Evolutionary conservation across 1,140 invertebrate genomes (phyloP).

Genomic region (Heliconius himera): DNA sequence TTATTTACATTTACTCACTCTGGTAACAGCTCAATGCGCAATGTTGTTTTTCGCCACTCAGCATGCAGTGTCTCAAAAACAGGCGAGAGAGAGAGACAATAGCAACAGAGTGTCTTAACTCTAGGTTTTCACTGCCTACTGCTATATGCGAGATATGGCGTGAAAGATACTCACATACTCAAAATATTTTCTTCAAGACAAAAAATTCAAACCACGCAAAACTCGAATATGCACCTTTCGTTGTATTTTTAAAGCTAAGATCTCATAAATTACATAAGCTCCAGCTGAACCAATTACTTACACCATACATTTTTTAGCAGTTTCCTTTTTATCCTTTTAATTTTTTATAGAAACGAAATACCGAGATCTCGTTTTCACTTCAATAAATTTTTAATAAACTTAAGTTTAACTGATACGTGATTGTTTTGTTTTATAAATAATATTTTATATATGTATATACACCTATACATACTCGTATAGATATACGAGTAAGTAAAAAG

Average conservation of each 20-base stretch:
- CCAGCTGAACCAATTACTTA: conserved; percentile 6
- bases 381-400: neutral
- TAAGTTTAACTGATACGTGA: neutral
- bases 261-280: neutral
- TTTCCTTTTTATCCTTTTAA: conserved; percentile 1
- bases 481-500: too few relatives aligned
- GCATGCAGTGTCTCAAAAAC: neutral
- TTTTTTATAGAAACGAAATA: neutral
- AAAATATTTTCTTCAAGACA: too few relatives aligned
- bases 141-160: neutral
- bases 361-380: neutral
- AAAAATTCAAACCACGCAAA: neutral
- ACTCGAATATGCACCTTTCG: neutral
- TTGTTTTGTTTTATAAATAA: neutral
- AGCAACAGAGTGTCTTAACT: too few relatives aligned
- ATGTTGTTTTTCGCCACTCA: too few relatives aligned
- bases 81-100: too few relatives aligned
- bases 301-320: neutral
- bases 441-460: too few relatives aligned
- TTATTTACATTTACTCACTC: too few relatives aligned
- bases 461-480: too few relatives aligned
- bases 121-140: neutral
- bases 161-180: neutral
- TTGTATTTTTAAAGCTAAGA: neutral
- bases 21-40: too few relatives aligned